Conservation (phyloP, 2,888 invertebrate species). For the Drosophila infuscata region DNA sequence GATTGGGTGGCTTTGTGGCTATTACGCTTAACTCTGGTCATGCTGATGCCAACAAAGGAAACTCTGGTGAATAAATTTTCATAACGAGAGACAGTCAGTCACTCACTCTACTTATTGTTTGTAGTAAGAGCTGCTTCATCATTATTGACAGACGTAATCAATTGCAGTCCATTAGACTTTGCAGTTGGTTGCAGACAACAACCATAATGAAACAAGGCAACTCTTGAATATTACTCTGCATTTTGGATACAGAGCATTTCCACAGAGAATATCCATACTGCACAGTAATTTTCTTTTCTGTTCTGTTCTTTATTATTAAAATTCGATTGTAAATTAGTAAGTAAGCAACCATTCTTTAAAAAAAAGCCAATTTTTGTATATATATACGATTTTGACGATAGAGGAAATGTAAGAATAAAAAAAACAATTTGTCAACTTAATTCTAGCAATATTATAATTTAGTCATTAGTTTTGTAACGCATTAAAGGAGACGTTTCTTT, state of each 20-base stretch:
- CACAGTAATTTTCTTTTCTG: constrained; percentile 1
- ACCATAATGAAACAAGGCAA: constrained; percentile 27
- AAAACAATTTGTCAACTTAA: background rate
- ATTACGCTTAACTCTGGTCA: constrained; percentile 24
- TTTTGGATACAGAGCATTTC: constrained; percentile 2
- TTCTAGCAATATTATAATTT: background rate
- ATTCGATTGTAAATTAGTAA: background rate
- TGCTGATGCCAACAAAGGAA: constrained; percentile 27
- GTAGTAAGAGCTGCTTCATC: constrained; percentile 56
- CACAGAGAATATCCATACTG: background rate
- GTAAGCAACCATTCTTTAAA: background rate
- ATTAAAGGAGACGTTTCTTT: background rate
- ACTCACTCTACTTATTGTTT: constrained; percentile 54
- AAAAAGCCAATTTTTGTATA: background rate
- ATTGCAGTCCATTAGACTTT: constrained; percentile 82
- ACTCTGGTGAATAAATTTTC: constrained; percentile 57
- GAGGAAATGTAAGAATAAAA: background rate
- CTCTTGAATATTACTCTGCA: constrained; percentile 13
- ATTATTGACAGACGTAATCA: constrained; percentile 78
- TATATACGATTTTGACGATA: background rate
- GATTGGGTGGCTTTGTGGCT: background rate
- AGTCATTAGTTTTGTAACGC: background rate
- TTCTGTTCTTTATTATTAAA: constrained; percentile 1
- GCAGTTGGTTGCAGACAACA: constrained; percentile 59
- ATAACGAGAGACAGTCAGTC: constrained; percentile 53